Evolutionary conservation across 2,797 vertebrate species (phyloP).

Genomic region (Oryzias dopingdopingensis): DNA sequence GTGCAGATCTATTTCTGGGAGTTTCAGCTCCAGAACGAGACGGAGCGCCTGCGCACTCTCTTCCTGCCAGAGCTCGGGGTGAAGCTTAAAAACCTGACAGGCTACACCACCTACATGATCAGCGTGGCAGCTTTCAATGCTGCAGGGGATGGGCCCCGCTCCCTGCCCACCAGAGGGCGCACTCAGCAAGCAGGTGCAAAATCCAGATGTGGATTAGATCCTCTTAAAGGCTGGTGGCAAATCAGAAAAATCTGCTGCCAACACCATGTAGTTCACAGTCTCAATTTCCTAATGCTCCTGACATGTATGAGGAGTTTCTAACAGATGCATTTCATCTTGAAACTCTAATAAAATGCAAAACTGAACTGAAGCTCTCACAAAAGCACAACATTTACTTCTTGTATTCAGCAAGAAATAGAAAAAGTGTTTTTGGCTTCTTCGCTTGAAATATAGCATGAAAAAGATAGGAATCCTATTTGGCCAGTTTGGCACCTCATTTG

Average conservation of each 20-base stretch:
- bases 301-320: too few relatives aligned
- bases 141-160: conserved; percentile 90
- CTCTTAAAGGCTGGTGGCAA: conserved; percentile 4
- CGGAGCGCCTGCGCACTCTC: conserved; percentile 85
- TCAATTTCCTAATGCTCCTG: conserved; percentile 2
- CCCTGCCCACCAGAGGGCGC: conserved; percentile 82
- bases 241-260: conserved; percentile 6
- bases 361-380: not conserved
- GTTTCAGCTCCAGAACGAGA: conserved; percentile 86
- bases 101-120: conserved; percentile 94
- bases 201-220: conserved; percentile 40
- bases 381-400: not conserved
- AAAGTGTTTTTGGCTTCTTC: conserved; percentile 9
- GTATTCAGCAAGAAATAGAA: conserved; percentile 22
- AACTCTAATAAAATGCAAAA: conserved; percentile 13
- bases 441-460: conserved; percentile 27
- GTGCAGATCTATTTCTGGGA: conserved; percentile 95
- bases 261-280: conserved; percentile 3
- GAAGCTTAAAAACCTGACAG: conserved; percentile 94
- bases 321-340: conserved; percentile 14
- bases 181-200: conserved; percentile 93
- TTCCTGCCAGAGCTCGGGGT: conserved; percentile 90
- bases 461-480: conserved; percentile 33
- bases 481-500: conserved; percentile 31
- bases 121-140: conserved; percentile 93